Percentiles rank a stretch among this genome's conserved stretches.
Conservation (phyloP, 2,888 invertebrate genomes). For the Amphipoea oculea region DNA sequence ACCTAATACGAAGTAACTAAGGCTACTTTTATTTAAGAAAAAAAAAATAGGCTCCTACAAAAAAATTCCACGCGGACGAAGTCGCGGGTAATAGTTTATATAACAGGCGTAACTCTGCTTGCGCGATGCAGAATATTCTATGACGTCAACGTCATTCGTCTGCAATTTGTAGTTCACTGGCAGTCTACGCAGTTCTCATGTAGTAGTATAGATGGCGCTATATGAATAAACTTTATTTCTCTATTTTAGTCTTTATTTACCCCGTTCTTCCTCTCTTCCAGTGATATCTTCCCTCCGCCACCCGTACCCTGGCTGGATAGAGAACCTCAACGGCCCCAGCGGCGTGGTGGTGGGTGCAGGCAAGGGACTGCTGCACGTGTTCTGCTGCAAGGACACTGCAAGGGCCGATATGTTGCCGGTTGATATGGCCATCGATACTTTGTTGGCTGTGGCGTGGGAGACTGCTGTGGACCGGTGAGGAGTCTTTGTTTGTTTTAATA, state of each 20-base stretch:
- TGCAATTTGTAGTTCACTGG: too few species aligned
- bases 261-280: conserved; percentile 68
- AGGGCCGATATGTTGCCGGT: conserved; percentile 95
- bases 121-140: too few species aligned
- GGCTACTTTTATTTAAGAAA: too few species aligned
- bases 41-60: too few species aligned
- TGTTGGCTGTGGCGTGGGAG: conserved; percentile 93
- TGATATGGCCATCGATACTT: conserved; percentile 94
- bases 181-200: neutral
- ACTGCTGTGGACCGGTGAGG: conserved; percentile 89
- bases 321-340: conserved; percentile 97
- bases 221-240: neutral
- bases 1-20: too few species aligned
- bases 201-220: neutral
- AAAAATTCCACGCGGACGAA: too few species aligned
- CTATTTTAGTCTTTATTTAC: neutral
- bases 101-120: neutral
- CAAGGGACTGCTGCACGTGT: conserved; percentile 93
- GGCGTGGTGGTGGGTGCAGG: conserved; percentile 93
- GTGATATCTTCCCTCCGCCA: conserved; percentile 92
- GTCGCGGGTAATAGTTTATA: too few species aligned
- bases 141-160: too few species aligned
- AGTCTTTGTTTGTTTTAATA: neutral
- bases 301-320: conserved; percentile 96
- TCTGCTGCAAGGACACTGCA: conserved; percentile 89